These are phyloP conservation scores for Pollenia angustigena DNA, from an alignment of 2,888 invertebrate species.

Conservation along the genomic window DNA sequence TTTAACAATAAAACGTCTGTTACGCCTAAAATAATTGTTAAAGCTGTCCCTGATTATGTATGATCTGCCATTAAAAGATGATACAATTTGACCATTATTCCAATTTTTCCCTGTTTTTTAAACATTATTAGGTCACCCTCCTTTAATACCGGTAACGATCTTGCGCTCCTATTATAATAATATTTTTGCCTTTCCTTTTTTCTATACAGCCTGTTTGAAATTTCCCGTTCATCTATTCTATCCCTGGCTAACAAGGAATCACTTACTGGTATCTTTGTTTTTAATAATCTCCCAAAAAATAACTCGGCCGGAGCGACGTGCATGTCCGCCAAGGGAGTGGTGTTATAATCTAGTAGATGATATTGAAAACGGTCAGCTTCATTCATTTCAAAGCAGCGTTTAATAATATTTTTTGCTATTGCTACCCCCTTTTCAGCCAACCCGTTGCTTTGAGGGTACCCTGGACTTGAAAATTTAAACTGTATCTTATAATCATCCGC, in stretches of 20 bases:
- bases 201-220: slow-evolving; percentile 20
- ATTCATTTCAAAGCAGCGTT: background rate
- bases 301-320: background rate
- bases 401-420: slow-evolving; percentile 24
- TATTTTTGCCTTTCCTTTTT: slow-evolving; percentile 49
- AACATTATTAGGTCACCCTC: slow-evolving; percentile 63
- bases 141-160: slow-evolving; percentile 44
- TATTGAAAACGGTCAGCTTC: background rate
- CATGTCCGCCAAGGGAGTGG: background rate
- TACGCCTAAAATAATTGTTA: slow-evolving; percentile 13
- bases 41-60: slow-evolving; percentile 1
- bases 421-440: too few species aligned
- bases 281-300: background rate
- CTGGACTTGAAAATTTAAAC: slow-evolving; percentile 7
- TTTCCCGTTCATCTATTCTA: background rate
- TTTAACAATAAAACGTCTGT: background rate
- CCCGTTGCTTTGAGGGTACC: background rate
- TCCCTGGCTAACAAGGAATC: background rate
- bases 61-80: background rate
- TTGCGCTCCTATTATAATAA: slow-evolving; percentile 21
- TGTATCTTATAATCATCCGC: too few species aligned
- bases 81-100: background rate
- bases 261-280: background rate
- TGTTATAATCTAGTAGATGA: background rate
- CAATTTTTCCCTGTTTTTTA: slow-evolving; percentile 52